Base-by-base conservation (phyloP, 2,113 vertebrate species). In the Odontophorus gujanensis region DNA sequence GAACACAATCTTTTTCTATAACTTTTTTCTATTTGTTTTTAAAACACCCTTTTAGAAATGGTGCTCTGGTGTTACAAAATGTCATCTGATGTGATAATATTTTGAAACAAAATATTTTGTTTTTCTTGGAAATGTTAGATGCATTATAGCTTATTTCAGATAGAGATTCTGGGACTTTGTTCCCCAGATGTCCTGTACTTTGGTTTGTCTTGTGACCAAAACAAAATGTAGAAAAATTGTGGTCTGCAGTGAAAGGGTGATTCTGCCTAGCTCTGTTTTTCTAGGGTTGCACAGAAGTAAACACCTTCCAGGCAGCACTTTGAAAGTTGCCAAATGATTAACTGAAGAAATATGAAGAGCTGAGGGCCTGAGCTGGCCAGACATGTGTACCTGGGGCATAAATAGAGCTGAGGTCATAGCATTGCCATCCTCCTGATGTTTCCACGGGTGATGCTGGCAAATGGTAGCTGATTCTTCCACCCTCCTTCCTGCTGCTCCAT, bases 281-380 rank as follows among this genome's bases (percentile, higher is more conserved):
- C 48, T 86, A 84, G 73, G 65, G 90, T 86, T 96, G 76, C 65
- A 81, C 73, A 88, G 85, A 95, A 95, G 95, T 95, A 95, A 96
- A 96, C 93, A 95, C 87, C 91, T 94, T 91, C 82, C 93, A 95
- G 96, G 95, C 87, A 92, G 90, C 16, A 2, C 85, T 89, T 85
- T 83, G 73, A 4, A 91, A 84, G 69, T 9, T 90, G 89, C 93
- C 95, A 95, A 90, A 73, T 95, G 95, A 95, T 96, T 95, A 95
- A 96, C 79, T 81, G 91, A 48, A 94, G 72, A 95, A 87, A 8
- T 93, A 95, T 95, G 95, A 89, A 22, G 69, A 84, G 82, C 79
- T 62, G 73, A 88, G 61, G 65, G 79, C 93, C 87, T 66, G 79
- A 69, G 83, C 87, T 90, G 90, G 92, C 93, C 92, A 94, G 90